Conservation (phyloP, 2,113 vertebrate species). For the Castor canadensis region DNA sequence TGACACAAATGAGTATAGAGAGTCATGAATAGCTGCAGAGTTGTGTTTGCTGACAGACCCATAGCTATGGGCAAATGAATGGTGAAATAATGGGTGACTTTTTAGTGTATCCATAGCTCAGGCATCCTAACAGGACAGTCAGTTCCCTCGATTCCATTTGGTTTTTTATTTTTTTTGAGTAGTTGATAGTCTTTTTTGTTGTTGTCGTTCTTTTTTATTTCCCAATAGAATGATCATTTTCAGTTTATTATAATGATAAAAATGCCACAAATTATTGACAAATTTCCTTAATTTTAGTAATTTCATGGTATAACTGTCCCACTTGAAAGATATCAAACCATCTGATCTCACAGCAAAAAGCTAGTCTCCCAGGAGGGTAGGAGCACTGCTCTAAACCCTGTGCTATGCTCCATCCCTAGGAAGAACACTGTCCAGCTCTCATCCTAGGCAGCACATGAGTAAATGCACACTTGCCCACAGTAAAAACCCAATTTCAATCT, state of each 20-base stretch:
- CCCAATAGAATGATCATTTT: conserved; percentile 67
- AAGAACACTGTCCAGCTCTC: too few relatives aligned
- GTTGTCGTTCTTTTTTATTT: background rate
- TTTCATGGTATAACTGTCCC: background rate
- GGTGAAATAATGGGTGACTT: conserved; percentile 57
- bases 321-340: conserved; percentile 43
- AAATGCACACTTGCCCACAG: background rate
- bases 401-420: background rate
- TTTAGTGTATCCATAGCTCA: conserved; percentile 50
- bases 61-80: conserved; percentile 44
- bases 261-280: background rate
- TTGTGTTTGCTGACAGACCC: conserved; percentile 70
- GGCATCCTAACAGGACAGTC: conserved; percentile 47
- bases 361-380: too few relatives aligned
- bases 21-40: conserved; percentile 65
- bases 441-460: too few relatives aligned
- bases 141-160: background rate
- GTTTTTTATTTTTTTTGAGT: background rate
- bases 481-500: background rate
- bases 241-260: conserved; percentile 21
- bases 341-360: conserved; percentile 3
- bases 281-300: background rate
- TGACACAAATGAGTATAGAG: conserved; percentile 60
- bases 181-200: background rate
- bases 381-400: background rate